Base-by-base conservation (phyloP, 2,888 invertebrate species). In the Cephus rjabovi region DNA sequence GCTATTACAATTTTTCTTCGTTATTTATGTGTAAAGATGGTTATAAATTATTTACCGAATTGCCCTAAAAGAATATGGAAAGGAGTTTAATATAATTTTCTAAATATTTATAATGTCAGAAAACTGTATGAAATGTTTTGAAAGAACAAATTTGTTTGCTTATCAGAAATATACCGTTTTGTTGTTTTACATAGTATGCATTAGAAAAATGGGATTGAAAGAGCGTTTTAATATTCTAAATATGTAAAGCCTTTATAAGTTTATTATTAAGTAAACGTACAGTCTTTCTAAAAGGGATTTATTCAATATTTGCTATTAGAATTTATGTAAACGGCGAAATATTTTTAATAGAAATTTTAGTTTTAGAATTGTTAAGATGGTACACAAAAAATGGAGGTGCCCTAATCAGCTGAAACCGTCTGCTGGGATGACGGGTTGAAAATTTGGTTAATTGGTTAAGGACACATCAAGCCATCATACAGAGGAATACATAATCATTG, bases 341-440 rank as follows among this genome's bases (percentile, higher is more conserved):
- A 23, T 9, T 56, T 56, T 23, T 23, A 56, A 23, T 56, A 6
- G 56, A 23, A 23, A 23, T 9, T 15, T 56, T 23, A 56, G 56
- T 23, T 23, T 56, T 56, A 23, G 56, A 2, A 9, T 40, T 23
- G 23, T 56, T 15, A 56, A 56, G 34, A 0, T 76, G 73, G 34
- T 76, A 56, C 56, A 56, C 2, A 71, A 76, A 35, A 75, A 34
- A 78, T 74, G 79, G 77, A 75, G 71, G 74, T 71, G 31, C 35
- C 74, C 23, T n/a, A 82, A 86, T 88, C 87, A 88, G 87, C 86
- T 87, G 87, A 84, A 84, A 85, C 84, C 82, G 85, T 87, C 85
- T 86, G 84, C 86, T 88, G 81, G 81, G 77, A 86, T 88, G 88
- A 89, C 87, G 86, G 86, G 77, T 82, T 73, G 80, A 77, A 84